Base-by-base conservation (phyloP, 2,888 invertebrate genomes). In the Nowickia ferox region DNA sequence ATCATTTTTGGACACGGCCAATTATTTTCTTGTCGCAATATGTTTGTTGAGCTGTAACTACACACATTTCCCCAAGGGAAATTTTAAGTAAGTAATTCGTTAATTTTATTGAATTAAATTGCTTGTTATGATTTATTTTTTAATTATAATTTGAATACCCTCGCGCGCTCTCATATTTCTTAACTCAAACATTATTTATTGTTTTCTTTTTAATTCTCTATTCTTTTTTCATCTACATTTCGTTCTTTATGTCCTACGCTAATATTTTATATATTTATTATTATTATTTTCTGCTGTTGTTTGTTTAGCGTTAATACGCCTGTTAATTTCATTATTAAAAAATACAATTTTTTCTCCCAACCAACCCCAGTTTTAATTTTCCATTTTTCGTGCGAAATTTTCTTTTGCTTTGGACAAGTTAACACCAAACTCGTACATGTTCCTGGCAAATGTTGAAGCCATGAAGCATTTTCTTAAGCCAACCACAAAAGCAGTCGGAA, bases 301-400 rank as follows among this genome's bases (percentile, higher is more conserved):
- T 79, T 69, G 48, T 57, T 76, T 59, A 63, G 42, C 55, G 48
- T 82, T 74, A 63, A 68, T 82, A 53, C 71, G 65, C 63, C 44
- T 79, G 48, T 74, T 74, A 72, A 65, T 83, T 79, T 75, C 69
- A 59, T 76, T 83, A 75, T 68, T 83, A 75, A 78, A 83, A 74
- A 71, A n/a, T n/a, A n/a, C n/a, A 72, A 61, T 42, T 38, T 44
- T 59, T 42, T 13, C 30, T 53, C 46, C 59, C 17, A 46, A 15
- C 74, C 38, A 40, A 40, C 30, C 38, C 13, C n/a, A 17, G 17
- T 38, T 51, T 61, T 38, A 3, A 17, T 17, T 55, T 57, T 78
- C 19, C 4, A 22, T 22, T 22, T 78, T 59, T 53, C 30, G 30
- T 42, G 17, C 53, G 42, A 17, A 79, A 19, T 71, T 79, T 66